A percentile compares a stretch with the other conserved stretches of the same genome.
Evolutionary conservation across 2,113 vertebrate species (phyloP).

Genomic region (Sinocyclocheilus grahami): DNA sequence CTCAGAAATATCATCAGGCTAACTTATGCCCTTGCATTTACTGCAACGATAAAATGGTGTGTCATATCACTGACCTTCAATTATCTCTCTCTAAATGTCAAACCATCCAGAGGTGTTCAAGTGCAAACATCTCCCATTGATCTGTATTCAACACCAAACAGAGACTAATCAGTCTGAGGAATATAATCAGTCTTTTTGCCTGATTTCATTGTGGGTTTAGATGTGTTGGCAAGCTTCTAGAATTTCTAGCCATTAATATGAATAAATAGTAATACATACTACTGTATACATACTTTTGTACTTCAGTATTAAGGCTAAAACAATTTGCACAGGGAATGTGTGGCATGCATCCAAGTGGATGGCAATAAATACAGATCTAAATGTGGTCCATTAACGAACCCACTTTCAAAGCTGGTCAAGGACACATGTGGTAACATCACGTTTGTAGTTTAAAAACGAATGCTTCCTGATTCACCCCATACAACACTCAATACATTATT

Average conservation of each 20-base stretch:
- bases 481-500: background rate
- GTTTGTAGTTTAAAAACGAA: background rate
- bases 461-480: background rate
- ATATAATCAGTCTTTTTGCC: background rate
- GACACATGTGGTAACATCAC: background rate
- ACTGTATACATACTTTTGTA: background rate
- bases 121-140: constrained; percentile 43
- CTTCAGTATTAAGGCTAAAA: background rate
- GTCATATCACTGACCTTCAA: constrained; percentile 48
- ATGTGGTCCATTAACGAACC: background rate
- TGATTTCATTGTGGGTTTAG: background rate
- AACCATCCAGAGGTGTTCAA: constrained; percentile 18
- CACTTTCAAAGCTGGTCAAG: background rate
- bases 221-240: background rate
- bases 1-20: constrained; percentile 43
- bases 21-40: constrained; percentile 45
- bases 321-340: background rate
- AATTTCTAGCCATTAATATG: background rate
- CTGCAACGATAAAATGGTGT: constrained; percentile 34
- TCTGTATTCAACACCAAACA: constrained; percentile 21
- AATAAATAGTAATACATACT: background rate
- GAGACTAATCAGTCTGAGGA: background rate
- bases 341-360: background rate
- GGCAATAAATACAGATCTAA: background rate
- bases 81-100: constrained; percentile 54